Percentiles rank a stretch among this genome's conserved stretches.
phyloP scores from a whole-genome alignment of 1,140 invertebrate species.

The Odontomachus brunneus region DNA sequence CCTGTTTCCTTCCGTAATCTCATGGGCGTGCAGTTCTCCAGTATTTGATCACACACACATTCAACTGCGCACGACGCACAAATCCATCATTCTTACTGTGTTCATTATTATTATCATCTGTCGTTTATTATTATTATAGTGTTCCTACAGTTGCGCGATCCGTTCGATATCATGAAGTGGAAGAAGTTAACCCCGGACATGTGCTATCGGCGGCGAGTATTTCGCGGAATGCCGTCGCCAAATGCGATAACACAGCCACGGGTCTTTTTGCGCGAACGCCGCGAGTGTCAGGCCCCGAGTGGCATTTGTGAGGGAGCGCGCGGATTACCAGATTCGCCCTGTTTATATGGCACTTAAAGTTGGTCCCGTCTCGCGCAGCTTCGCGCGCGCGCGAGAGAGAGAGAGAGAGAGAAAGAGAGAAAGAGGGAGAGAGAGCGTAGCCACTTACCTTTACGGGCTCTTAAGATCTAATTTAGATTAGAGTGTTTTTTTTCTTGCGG shows the following conservation, averaged over 20 bases:
- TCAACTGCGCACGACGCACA: neutral
- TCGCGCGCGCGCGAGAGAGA: too few species aligned
- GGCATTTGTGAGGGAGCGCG: slow-evolving; percentile 56
- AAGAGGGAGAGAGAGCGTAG: slow-evolving; percentile 56
- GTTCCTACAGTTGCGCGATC: neutral
- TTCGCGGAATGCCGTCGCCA: slow-evolving; percentile 22
- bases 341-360: slow-evolving; percentile 52
- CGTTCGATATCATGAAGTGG: neutral
- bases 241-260: slow-evolving; percentile 23
- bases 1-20: neutral
- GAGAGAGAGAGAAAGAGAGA: too few species aligned
- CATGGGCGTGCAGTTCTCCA: neutral
- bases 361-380: slow-evolving; percentile 4
- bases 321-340: slow-evolving; percentile 56
- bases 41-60: too few species aligned
- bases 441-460: slow-evolving; percentile 74
- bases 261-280: slow-evolving; percentile 4
- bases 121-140: neutral
- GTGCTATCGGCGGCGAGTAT: slow-evolving; percentile 23
- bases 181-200: slow-evolving; percentile 2
- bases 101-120: too few species aligned
- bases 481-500: slow-evolving; percentile 69
- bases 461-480: slow-evolving; percentile 78
- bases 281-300: slow-evolving; percentile 10
- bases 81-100: slow-evolving; percentile 5